Conservation (phyloP, 2,797 vertebrate genomes). For the Stomatorhinus walkeri region DNA sequence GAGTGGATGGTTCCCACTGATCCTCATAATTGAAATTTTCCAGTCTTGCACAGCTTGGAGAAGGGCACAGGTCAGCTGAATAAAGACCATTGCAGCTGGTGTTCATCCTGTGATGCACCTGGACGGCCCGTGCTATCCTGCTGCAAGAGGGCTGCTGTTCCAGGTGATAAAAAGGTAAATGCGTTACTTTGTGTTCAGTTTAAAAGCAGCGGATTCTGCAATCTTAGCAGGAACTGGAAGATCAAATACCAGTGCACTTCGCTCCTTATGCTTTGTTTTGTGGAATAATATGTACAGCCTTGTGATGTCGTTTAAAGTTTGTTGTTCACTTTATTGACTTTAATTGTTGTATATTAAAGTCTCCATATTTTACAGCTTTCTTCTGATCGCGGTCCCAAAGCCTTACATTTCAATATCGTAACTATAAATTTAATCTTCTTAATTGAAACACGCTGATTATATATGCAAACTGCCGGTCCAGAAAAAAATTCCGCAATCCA, state of each 20-base stretch:
- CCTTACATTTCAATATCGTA: background rate
- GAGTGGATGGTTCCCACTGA: constrained; percentile 8
- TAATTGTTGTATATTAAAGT: background rate
- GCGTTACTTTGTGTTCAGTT: background rate
- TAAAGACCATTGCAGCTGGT: constrained; percentile 2
- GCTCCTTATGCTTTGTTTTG: background rate
- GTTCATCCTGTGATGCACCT: constrained; percentile 9
- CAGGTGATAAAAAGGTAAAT: constrained; percentile 1
- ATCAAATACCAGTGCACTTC: background rate
- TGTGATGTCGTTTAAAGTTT: background rate
- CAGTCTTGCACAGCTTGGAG: background rate
- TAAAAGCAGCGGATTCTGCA: background rate
- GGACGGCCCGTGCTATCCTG: background rate
- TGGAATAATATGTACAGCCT: background rate
- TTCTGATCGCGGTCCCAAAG: background rate
- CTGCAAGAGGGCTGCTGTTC: background rate
- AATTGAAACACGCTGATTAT: background rate
- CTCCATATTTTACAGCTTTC: background rate
- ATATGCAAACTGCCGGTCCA: background rate
- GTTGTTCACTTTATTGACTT: background rate
- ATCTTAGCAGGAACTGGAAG: background rate
- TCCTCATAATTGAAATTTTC: constrained; percentile 9
- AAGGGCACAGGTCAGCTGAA: background rate
- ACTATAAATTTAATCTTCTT: background rate
- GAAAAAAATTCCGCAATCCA: background rate